phyloP scores from a whole-genome alignment of 2,888 invertebrate species.

The Cryptocheilus praepositus region DNA sequence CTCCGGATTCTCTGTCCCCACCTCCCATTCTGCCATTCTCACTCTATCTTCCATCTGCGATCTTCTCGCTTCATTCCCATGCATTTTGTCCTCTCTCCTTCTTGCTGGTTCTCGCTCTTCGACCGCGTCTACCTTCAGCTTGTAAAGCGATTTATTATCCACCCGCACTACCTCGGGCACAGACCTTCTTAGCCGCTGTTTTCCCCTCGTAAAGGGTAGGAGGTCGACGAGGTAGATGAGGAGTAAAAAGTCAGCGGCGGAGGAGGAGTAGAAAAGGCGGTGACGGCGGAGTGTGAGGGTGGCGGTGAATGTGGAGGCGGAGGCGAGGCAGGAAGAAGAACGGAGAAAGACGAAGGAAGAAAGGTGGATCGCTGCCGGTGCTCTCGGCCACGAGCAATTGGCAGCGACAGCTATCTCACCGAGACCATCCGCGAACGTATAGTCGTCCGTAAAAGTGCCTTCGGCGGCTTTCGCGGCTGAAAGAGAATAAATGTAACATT shows the following conservation, averaged over 20 bases:
- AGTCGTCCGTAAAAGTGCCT: slow-evolving; percentile 27
- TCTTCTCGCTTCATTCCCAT: background rate
- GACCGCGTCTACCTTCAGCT: slow-evolving; percentile 48
- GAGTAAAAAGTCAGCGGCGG: too few relatives aligned
- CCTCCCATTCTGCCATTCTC: slow-evolving; percentile 20
- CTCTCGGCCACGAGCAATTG: slow-evolving; percentile 41
- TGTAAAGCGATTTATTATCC: slow-evolving; percentile 56
- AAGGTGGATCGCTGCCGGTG: slow-evolving; percentile 30
- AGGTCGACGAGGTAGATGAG: background rate
- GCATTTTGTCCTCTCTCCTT: slow-evolving; percentile 37
- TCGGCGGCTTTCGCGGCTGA: slow-evolving; percentile 20
- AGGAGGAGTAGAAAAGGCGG: slow-evolving; percentile 12
- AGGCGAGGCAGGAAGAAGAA: slow-evolving; percentile 15
- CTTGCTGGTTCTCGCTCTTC: slow-evolving; percentile 33
- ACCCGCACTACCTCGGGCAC: slow-evolving; percentile 47
- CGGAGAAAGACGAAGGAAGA: slow-evolving; percentile 24
- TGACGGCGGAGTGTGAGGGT: too few relatives aligned
- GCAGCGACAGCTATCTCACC: slow-evolving; percentile 42
- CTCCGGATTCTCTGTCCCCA: slow-evolving; percentile 40
- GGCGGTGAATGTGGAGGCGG: background rate
- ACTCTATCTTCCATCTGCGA: slow-evolving; percentile 10
- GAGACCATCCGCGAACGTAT: slow-evolving; percentile 19
- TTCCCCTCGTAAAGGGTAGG: slow-evolving; percentile 48
- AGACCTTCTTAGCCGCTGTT: slow-evolving; percentile 60
- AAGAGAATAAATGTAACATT: too few relatives aligned